A percentile compares a stretch with the other conserved stretches of the same genome.
Conservation (phyloP, 2,113 vertebrate genomes). For the Psittacara wagleri region DNA sequence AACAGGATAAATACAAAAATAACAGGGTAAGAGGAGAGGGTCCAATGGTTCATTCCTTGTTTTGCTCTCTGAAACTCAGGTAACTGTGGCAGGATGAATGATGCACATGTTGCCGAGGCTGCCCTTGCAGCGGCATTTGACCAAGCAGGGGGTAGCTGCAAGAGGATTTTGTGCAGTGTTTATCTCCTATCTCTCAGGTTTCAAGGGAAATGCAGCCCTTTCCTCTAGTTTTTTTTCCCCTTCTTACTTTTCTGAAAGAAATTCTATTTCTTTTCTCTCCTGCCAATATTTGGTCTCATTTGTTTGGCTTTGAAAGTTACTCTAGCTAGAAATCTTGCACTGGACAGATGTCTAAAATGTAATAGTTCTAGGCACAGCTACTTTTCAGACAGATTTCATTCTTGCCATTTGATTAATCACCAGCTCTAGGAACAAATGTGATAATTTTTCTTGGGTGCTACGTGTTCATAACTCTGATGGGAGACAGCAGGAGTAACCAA, state of each 20-base stretch:
- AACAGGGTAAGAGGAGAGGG: background rate
- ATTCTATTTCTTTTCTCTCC: conserved; percentile 35
- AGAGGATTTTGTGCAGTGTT: background rate
- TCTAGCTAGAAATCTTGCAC: background rate
- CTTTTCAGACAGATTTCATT: background rate
- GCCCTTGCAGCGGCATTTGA: background rate
- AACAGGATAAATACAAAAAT: background rate
- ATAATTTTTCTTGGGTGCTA: conserved; percentile 34
- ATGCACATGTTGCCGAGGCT: background rate
- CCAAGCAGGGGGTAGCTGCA: background rate
- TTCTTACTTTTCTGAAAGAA: conserved; percentile 32
- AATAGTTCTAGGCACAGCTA: background rate
- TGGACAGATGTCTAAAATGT: background rate
- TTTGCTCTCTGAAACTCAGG: background rate
- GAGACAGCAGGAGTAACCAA: conserved; percentile 24
- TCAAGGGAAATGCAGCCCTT: background rate
- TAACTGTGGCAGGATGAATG: background rate
- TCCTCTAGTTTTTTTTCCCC: conserved; percentile 5
- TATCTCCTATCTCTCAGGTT: background rate
- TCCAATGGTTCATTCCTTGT: background rate
- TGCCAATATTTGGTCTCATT: conserved; percentile 24
- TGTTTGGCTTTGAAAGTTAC: conserved; percentile 11
- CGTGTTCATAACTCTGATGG: background rate
- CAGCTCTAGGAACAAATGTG: background rate
- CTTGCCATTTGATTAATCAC: background rate